Evolutionary conservation across 2,888 invertebrate species (phyloP).

Genomic region (Empis stercorea): DNA sequence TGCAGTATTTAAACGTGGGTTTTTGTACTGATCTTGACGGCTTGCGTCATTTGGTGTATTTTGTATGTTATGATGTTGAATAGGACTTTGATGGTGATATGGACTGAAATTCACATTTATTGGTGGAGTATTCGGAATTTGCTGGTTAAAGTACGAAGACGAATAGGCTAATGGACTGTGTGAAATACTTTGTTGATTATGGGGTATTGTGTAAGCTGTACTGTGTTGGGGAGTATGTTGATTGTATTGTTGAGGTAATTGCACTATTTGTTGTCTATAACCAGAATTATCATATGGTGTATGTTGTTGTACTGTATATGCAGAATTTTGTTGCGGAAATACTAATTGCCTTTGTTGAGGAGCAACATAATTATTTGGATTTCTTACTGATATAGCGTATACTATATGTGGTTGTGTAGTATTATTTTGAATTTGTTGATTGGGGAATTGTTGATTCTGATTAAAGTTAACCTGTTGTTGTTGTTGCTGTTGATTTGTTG

Average conservation of each 20-base stretch:
- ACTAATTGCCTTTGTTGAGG: too few species aligned
- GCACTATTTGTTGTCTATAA: too few species aligned
- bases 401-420: too few species aligned
- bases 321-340: too few species aligned
- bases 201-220: conserved; percentile 6
- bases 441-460: too few species aligned
- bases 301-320: too few species aligned
- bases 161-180: too few species aligned
- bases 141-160: not conserved
- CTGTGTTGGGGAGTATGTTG: not conserved
- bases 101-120: conserved; percentile 6
- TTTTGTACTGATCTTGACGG: conserved; percentile 11
- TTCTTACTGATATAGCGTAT: too few species aligned
- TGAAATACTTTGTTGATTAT: not conserved
- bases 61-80: not conserved
- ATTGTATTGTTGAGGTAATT: not conserved
- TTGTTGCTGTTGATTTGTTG: not conserved
- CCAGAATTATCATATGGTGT: too few species aligned
- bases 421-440: too few species aligned
- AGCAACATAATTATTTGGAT: too few species aligned
- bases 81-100: not conserved
- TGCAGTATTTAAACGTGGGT: conserved; percentile 8
- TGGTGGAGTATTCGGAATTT: not conserved
- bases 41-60: not conserved
- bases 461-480: too few species aligned